These are phyloP conservation scores for Acanthurus leucopareius DNA, from an alignment of 2,797 vertebrate species.

Conservation along the genomic window DNA sequence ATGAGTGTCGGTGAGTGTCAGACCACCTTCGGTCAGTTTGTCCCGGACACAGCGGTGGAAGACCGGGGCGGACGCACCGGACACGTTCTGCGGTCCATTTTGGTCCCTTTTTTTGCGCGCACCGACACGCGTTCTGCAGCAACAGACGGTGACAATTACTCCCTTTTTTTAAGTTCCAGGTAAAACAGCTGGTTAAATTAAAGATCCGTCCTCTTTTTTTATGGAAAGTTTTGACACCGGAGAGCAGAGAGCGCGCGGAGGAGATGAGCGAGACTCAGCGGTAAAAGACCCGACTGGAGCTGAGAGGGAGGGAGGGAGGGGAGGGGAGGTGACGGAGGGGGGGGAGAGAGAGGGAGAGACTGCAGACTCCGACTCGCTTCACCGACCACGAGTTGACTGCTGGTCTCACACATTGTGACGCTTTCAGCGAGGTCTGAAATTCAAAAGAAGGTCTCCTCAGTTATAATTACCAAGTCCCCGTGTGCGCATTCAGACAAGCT, in stretches of 20 bases:
- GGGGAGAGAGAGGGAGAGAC: constrained; percentile 13
- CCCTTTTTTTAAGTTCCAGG: background rate
- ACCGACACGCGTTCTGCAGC: constrained; percentile 28
- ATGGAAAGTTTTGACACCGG: constrained; percentile 49
- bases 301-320: no score
- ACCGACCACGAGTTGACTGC: constrained; percentile 36
- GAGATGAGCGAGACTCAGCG: constrained; percentile 13
- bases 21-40: constrained; percentile 16
- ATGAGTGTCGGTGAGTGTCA: background rate
- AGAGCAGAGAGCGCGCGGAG: constrained; percentile 15
- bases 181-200: background rate
- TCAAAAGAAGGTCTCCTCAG: background rate
- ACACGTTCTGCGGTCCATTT: constrained; percentile 36
- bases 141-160: background rate
- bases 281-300: background rate
- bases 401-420: constrained; percentile 6
- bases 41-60: constrained; percentile 9
- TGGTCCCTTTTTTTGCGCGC: constrained; percentile 15
- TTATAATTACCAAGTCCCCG: background rate
- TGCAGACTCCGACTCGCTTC: constrained; percentile 54
- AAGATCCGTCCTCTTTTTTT: background rate
- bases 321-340: background rate
- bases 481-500: background rate
- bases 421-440: background rate
- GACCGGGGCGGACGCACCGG: constrained; percentile 29